Evolutionary conservation across 2,113 vertebrate species (phyloP).

Genomic region (Aphelocoma coerulescens): DNA sequence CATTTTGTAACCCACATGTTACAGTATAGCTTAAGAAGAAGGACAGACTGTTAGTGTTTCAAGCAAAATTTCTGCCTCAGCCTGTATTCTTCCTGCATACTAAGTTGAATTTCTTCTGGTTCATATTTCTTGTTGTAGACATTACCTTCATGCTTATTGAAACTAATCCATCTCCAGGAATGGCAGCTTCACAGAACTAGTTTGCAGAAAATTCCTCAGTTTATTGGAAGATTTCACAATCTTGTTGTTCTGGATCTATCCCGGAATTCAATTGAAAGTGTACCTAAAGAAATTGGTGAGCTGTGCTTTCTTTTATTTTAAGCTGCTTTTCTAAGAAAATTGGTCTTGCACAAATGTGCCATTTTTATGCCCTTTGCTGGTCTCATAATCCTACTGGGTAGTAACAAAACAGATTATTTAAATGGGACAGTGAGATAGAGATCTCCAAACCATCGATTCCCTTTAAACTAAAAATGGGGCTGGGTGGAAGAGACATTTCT

Average conservation of each 20-base stretch:
- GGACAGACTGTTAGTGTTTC: neutral
- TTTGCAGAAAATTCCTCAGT: constrained; percentile 86
- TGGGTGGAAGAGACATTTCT: neutral
- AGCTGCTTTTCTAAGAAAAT: neutral
- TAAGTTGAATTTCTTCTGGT: neutral
- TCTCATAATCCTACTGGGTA: neutral
- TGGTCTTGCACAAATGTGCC: neutral
- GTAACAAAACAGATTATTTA: neutral
- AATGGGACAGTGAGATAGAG: neutral
- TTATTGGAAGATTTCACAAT: constrained; percentile 85
- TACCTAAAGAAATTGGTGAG: constrained; percentile 91
- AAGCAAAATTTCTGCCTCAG: neutral
- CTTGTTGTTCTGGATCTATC: constrained; percentile 91
- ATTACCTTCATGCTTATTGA: constrained; percentile 84
- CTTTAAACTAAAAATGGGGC: neutral
- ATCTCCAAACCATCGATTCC: neutral
- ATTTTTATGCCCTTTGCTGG: neutral
- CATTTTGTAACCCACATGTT: neutral
- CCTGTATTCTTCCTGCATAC: neutral
- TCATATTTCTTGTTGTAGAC: constrained; percentile 63
- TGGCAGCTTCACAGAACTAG: constrained; percentile 91
- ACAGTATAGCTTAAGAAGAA: neutral
- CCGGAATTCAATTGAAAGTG: constrained; percentile 82
- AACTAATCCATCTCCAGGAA: constrained; percentile 86
- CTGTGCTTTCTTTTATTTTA: neutral